phyloP scores from a whole-genome alignment of 2,888 invertebrate species.

The Hydroisotoma schaefferi region DNA sequence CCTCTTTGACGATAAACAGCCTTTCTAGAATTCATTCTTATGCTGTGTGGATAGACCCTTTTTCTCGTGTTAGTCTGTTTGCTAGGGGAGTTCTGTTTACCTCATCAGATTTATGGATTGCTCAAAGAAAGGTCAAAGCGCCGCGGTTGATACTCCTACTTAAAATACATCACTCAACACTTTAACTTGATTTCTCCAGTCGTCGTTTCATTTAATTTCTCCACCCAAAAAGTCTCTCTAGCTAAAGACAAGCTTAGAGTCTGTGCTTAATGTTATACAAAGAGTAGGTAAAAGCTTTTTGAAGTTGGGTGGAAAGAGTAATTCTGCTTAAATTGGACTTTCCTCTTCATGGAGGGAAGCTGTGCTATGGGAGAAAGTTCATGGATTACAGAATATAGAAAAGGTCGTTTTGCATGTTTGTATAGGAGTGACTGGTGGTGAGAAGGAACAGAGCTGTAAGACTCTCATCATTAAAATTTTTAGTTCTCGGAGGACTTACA shows the following conservation, averaged over 20 bases:
- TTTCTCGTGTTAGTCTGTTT: neutral
- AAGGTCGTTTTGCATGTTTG: too few relatives aligned
- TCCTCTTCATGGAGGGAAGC: too few relatives aligned
- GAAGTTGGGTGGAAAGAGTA: too few relatives aligned
- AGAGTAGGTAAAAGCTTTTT: too few relatives aligned
- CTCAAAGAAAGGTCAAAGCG: neutral
- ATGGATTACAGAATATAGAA: neutral
- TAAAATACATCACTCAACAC: conserved; percentile 5
- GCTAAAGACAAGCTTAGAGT: too few relatives aligned
- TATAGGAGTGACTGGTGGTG: too few relatives aligned
- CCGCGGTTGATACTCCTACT: conserved; percentile 5
- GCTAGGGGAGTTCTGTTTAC: conserved; percentile 1
- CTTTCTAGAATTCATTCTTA: neutral
- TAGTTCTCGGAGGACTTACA: neutral
- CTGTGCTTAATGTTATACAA: too few relatives aligned
- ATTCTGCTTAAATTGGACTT: neutral
- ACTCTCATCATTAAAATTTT: neutral
- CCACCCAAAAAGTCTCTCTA: neutral
- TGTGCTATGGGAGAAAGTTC: neutral
- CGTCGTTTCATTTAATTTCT: neutral
- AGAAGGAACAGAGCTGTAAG: neutral
- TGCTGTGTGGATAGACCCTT: too few relatives aligned
- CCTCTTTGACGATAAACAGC: conserved; percentile 6
- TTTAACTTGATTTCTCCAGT: neutral
- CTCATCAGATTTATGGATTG: conserved; percentile 4